Evolutionary conservation across 1,140 invertebrate genomes (phyloP).

Genomic region (Centruroides vittatus): DNA sequence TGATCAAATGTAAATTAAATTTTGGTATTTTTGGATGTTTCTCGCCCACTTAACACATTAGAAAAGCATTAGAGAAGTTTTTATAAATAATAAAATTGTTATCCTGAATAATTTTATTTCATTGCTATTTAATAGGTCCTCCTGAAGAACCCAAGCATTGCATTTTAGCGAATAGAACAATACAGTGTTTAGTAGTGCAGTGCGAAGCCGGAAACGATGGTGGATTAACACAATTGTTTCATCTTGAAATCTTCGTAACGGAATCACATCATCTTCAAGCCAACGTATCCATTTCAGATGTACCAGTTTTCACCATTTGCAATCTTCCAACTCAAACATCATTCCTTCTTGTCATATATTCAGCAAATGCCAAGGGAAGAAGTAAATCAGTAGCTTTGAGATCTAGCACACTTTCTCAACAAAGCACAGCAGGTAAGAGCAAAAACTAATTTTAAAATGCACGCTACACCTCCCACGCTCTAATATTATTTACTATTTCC

Average conservation of each 20-base stretch:
- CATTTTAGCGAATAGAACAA: constrained; percentile 16
- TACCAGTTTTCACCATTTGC: not conserved
- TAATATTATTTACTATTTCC: no score
- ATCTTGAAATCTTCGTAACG: constrained; percentile 39
- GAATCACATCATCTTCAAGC: not conserved
- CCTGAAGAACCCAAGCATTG: constrained; percentile 21
- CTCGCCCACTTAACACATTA: no score
- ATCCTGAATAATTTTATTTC: no score
- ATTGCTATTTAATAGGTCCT: constrained; percentile 11
- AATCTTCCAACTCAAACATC: not conserved
- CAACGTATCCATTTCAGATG: not conserved
- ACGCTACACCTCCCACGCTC: no score
- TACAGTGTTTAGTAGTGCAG: constrained; percentile 45
- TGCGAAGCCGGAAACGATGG: constrained; percentile 62
- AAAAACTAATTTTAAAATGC: no score
- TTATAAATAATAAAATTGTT: no score
- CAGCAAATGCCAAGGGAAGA: not conserved
- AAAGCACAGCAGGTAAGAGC: no score
- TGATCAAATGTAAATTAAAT: no score
- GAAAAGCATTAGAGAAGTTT: no score
- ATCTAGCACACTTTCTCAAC: no score
- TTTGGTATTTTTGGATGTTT: no score
- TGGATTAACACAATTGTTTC: constrained; percentile 61
- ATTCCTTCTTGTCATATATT: not conserved
- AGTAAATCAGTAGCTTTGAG: not conserved